Evolutionary conservation across 2,888 invertebrate species (phyloP), one percentile per base, ranked within the genome.

Genomic region (Meloe dianella): DNA sequence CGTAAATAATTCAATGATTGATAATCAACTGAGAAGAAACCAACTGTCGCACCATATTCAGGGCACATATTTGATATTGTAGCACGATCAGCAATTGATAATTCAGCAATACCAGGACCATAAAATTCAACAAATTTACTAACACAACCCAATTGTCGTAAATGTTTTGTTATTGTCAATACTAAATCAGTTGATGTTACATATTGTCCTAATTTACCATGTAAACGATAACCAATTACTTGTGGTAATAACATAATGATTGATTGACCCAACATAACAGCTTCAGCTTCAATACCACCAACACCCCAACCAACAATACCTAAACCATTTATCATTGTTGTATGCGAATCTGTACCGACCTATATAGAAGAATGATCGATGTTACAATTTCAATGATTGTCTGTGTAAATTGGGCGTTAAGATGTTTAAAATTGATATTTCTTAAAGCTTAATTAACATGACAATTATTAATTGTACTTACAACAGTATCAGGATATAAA

Each of bases 21-120:
- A 30, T 87, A 84, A 85, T 98, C 98, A 0, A 97, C 93, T 0
- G 98, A 96, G 85, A 98, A 98, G 84, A 91, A 96, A 0, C 95
- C 97, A 70, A 96, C 92, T 0, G 98, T 98, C 17, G 98, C 98
- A 0, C 98, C 98, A 82, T 98, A 98, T 84, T 96, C 96, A 0
- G 98, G 98, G 80, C 97, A 97, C 98, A 99, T 98, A 86, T 99
- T 99, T 73, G 97, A 94, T 63, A 99, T 96, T 0, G 98, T 99
- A 0, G 98, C 97, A 57, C 98, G 87, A 85, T 99, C 98, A 0
- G 98, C 98, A 69, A 99, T 96, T 64, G 96, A 96, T 5, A 99
- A 85, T 64, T 93, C 92, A 0, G 90, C 84, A 4, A 98, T 96
- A 2, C 98, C 98, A 0, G 96, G 92, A 0, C 98, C 98, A 84